Conservation (phyloP, 2,113 vertebrate species). For the Seriola rivoliana region DNA sequence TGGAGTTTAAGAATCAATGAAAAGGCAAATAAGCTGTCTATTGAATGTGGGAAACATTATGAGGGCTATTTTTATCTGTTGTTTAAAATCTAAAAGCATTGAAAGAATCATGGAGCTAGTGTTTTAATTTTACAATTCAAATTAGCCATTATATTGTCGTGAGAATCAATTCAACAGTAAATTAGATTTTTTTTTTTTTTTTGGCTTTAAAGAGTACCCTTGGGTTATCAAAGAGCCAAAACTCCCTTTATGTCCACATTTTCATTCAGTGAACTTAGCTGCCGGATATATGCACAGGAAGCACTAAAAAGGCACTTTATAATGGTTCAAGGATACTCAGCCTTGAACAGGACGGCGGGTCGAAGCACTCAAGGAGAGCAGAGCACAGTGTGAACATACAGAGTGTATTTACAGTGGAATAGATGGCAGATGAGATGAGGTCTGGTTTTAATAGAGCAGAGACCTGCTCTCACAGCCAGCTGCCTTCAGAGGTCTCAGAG, state of each 20-base stretch:
- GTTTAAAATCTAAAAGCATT: slow-evolving; percentile 1
- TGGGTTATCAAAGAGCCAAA: slow-evolving; percentile 38
- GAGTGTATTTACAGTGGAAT: slow-evolving; percentile 74
- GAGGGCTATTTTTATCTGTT: background rate
- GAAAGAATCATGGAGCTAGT: background rate
- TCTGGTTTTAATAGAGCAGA: slow-evolving; percentile 75
- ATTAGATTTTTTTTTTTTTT: slow-evolving; percentile 27
- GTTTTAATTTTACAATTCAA: slow-evolving; percentile 48
- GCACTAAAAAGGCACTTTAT: slow-evolving; percentile 63
- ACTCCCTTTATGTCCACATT: slow-evolving; percentile 42
- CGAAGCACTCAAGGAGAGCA: slow-evolving; percentile 65
- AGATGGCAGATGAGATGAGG: slow-evolving; percentile 77
- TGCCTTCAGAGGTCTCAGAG: slow-evolving; percentile 72
- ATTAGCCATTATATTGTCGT: slow-evolving; percentile 32
- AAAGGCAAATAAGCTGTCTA: slow-evolving; percentile 17
- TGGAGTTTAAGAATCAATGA: slow-evolving; percentile 18
- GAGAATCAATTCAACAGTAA: slow-evolving; percentile 36
- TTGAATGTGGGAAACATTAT: slow-evolving; percentile 21
- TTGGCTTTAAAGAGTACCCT: slow-evolving; percentile 29
- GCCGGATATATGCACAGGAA: slow-evolving; percentile 43
- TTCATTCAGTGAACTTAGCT: slow-evolving; percentile 43
- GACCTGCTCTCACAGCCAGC: slow-evolving; percentile 67
- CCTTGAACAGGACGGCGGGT: slow-evolving; percentile 66
- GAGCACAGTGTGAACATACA: slow-evolving; percentile 57
- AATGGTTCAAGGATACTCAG: slow-evolving; percentile 72